Evolutionary conservation across 2,888 invertebrate species (phyloP).

Genomic region (Erebia palarica): DNA sequence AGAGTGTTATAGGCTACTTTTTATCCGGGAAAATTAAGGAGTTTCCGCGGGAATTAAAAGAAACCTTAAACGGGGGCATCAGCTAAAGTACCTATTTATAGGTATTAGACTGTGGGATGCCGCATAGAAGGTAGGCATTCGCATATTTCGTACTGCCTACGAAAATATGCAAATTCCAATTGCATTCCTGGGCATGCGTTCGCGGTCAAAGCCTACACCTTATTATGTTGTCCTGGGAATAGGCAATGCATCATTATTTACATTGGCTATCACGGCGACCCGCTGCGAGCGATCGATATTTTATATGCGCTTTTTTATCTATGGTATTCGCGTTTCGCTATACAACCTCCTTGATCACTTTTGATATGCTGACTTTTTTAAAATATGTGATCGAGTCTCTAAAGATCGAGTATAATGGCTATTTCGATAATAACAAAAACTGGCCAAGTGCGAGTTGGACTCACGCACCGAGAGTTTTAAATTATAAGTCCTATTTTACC

Average conservation of each 20-base stretch:
- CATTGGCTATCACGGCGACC: constrained; percentile 49
- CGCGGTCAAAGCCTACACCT: background rate
- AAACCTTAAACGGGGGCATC: no score
- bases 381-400: background rate
- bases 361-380: constrained; percentile 7
- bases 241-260: constrained; percentile 40
- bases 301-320: constrained; percentile 47
- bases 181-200: background rate
- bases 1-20: no score
- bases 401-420: background rate
- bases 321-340: constrained; percentile 24
- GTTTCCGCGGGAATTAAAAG: no score
- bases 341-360: constrained; percentile 25
- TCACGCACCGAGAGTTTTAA: no score
- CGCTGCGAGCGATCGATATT: constrained; percentile 56
- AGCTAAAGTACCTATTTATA: no score
- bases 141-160: no score
- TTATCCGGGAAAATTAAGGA: no score
- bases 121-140: no score
- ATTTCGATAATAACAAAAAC: background rate
- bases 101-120: no score
- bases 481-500: no score
- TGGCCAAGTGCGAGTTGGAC: no score
- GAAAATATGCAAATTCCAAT: background rate
- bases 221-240: constrained; percentile 33